Conservation (phyloP, 2,888 invertebrate genomes). For the Epinotia bilunana region DNA sequence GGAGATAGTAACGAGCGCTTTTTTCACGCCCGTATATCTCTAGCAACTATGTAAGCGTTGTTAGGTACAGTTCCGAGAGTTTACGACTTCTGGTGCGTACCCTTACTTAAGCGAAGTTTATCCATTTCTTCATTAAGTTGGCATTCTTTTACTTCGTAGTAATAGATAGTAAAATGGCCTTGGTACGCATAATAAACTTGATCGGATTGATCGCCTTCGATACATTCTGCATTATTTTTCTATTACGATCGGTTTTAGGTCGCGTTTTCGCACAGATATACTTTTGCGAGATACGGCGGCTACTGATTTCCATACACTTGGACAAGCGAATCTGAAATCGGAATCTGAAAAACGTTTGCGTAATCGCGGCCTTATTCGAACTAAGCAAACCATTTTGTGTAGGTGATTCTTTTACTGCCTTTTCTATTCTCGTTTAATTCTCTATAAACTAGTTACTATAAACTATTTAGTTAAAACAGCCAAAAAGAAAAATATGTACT, state of each 20-base stretch:
- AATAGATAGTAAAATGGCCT: conserved; percentile 1
- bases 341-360: too few species aligned
- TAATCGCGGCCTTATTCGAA: background rate
- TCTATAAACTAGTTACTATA: too few species aligned
- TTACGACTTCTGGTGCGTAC: conserved; percentile 39
- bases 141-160: conserved; percentile 22
- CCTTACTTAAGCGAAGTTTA: conserved; percentile 21
- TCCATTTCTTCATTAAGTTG: conserved; percentile 33
- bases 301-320: too few species aligned
- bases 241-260: too few species aligned
- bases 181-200: conserved; percentile 20
- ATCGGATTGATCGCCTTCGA: background rate
- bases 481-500: too few species aligned
- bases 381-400: background rate
- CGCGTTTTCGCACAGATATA: too few species aligned
- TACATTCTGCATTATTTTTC: background rate
- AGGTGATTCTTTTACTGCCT: too few species aligned
- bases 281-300: too few species aligned
- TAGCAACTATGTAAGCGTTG: conserved; percentile 37
- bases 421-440: background rate
- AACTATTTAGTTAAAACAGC: too few species aligned
- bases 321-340: too few species aligned
- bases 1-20: conserved; percentile 17
- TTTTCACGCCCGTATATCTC: conserved; percentile 38
- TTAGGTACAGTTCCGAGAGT: conserved; percentile 43